These are phyloP conservation scores for Hirudinaria manillensis DNA, from an alignment of 2,888 invertebrate species.

Conservation along the genomic window DNA sequence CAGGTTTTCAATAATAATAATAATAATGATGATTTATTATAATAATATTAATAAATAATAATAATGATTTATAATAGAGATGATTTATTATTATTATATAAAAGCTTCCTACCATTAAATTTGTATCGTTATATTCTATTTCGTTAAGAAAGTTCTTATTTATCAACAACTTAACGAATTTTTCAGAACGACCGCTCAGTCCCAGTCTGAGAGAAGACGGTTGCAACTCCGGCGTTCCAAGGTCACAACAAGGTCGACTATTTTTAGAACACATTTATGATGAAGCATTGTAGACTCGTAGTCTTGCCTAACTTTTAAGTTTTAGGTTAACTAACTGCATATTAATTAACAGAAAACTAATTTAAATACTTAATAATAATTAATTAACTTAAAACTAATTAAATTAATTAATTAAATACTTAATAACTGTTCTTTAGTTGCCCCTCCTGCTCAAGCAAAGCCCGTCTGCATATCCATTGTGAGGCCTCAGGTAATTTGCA, in stretches of 20 bases:
- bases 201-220: neutral
- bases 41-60: no score
- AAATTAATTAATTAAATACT: neutral
- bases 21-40: conserved; percentile 6
- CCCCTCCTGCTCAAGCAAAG: neutral
- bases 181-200: neutral
- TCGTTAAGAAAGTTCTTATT: no score
- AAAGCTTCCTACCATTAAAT: no score
- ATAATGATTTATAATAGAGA: no score
- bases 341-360: no score
- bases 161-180: no score
- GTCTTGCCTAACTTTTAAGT: no score
- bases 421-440: neutral
- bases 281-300: no score
- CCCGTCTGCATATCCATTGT: conserved; percentile 19
- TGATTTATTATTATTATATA: no score
- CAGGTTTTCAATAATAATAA: conserved; percentile 11
- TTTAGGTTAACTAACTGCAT: no score
- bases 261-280: neutral
- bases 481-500: neutral
- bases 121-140: no score
- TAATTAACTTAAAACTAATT: neutral
- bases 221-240: neutral
- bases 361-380: neutral
- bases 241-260: neutral